Evolutionary conservation across 2,888 invertebrate genomes (phyloP), one percentile per base, ranked within the genome.

Genomic region (Oxystoma pomonae): DNA sequence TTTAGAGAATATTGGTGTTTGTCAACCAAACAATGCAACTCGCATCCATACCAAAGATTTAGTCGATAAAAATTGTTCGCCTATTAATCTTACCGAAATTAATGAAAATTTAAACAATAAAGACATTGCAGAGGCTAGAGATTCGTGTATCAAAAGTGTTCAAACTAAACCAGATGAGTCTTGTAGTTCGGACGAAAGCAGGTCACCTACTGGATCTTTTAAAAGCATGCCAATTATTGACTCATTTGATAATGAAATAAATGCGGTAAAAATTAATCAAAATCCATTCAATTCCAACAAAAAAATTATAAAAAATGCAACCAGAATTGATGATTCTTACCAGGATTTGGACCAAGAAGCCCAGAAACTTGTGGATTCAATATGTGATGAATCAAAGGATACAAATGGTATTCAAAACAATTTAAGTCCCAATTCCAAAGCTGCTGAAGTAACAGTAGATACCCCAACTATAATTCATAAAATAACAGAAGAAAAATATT

Each of bases 61-160:
- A 21, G 72, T 70, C 1, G 73, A 73, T 64, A 73, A 73, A 64
- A 73, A 73, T 62, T 73, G 72, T 64, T 73, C 73, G 55, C 73
- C 73, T 0, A 73, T 73, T 16, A 73, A 70, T 63, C 58, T 73
- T 59, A 71, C 70, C 19, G 69, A 35, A 19, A 61, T 63, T 57
- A 58, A 51, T 58, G 63, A 65, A 21, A 35, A 16, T 55, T 21
- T 20, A 53, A 51, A 63, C 16, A 20, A 20, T n/a, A 20, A 57
- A 49, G 51, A 20, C 51, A 62, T 7, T 35, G 49, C 12, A 16
- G 57, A 55, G 20, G 58, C 7, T 49, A 20, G 35, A 50, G 53
- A 64, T 50, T 59, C 21, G 20, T 55, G 51, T 59, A 16, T n/a
- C 51, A 20, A 7, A 35, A 35, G 35, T 35, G 35, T 35, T 7